A percentile compares a stretch with the other conserved stretches of the same genome.
Evolutionary conservation across 1,140 invertebrate species (phyloP).

Genomic region (Episyrphus balteatus): DNA sequence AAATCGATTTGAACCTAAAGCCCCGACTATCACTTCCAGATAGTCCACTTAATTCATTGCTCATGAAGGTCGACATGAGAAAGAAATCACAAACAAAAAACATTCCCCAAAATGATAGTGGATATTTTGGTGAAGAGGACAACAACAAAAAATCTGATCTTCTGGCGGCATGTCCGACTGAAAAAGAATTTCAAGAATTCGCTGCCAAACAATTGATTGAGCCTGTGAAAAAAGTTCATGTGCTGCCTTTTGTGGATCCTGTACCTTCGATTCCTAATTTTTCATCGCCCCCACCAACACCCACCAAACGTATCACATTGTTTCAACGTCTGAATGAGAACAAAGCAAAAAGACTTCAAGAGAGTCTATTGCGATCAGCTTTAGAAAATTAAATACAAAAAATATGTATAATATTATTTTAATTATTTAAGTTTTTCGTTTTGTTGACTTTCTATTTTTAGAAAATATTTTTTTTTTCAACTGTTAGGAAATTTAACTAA

Average conservation of each 20-base stretch:
- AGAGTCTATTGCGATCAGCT: constrained; percentile 24
- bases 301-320: constrained; percentile 11
- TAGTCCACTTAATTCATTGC: constrained; percentile 6
- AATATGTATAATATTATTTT: constrained; percentile 4
- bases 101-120: not conserved
- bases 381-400: constrained; percentile 20
- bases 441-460: no score
- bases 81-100: not conserved
- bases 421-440: not conserved
- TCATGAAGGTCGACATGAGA: constrained; percentile 7
- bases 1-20: constrained; percentile 10
- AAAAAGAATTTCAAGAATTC: not conserved
- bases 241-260: constrained; percentile 17
- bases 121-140: not conserved
- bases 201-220: not conserved
- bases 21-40: constrained; percentile 4
- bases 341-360: constrained; percentile 5
- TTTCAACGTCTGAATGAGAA: constrained; percentile 16
- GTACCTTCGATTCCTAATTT: constrained; percentile 24
- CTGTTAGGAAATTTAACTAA: no score
- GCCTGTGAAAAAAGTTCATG: not conserved
- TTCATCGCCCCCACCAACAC: constrained; percentile 12
- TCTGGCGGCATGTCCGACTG: not conserved
- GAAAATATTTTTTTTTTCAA: no score
- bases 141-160: not conserved